Evolutionary conservation across 2,113 vertebrate species (phyloP).

Genomic region (Coracopsis vasa): DNA sequence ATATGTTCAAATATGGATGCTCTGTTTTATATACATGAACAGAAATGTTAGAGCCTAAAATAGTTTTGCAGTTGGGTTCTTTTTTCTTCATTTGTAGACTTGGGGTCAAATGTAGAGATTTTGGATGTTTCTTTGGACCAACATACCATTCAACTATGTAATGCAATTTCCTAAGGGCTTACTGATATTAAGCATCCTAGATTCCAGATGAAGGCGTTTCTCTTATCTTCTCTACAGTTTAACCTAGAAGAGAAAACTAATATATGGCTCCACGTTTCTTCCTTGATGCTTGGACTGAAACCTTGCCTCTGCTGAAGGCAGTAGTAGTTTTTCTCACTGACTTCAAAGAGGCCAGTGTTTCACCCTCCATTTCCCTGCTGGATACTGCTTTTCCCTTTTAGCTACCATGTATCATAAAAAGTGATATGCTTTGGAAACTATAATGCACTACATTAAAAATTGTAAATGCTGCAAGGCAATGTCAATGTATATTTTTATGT

Average conservation of each 20-base stretch:
- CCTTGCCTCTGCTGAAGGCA: neutral
- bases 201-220: conserved; percentile 18
- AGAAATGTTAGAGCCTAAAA: neutral
- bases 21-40: neutral
- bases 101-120: neutral
- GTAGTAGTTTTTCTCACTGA: conserved; percentile 15
- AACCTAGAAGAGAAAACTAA: conserved; percentile 37
- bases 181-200: conserved; percentile 4
- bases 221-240: neutral
- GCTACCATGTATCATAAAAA: conserved; percentile 22
- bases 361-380: conserved; percentile 29
- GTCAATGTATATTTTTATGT: neutral
- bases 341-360: conserved; percentile 1
- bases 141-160: conserved; percentile 34
- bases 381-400: conserved; percentile 22
- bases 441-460: neutral
- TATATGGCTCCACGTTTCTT: neutral
- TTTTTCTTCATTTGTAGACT: neutral
- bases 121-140: neutral
- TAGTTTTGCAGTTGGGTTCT: neutral
- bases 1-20: neutral
- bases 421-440: neutral
- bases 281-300: conserved; percentile 8
- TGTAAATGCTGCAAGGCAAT: conserved; percentile 27
- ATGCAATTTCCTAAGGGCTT: conserved; percentile 23